Conservation (phyloP, 2,888 invertebrate genomes). For the Lysandra coridon region DNA sequence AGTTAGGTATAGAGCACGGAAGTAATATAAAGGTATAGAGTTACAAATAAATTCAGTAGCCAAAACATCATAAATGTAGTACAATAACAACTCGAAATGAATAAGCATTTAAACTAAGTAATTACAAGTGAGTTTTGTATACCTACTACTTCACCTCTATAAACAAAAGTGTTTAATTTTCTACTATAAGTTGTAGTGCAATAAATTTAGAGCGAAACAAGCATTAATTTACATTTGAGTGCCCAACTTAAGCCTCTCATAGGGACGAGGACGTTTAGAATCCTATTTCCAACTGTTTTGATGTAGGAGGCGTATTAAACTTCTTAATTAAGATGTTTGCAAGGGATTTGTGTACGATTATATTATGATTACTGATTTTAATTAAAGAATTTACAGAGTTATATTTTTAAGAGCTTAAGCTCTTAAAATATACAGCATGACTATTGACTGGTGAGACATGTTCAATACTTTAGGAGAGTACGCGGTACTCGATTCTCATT, state of each 20-base stretch:
- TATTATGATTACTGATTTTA: constrained; percentile 1
- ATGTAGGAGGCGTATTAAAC: constrained; percentile 2
- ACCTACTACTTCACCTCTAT: not conserved
- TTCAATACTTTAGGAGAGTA: no score
- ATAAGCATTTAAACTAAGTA: not conserved
- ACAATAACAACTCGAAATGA: not conserved
- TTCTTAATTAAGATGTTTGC: constrained; percentile 16
- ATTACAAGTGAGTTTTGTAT: not conserved
- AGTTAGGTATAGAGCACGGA: no score
- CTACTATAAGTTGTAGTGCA: not conserved
- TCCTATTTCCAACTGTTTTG: not conserved
- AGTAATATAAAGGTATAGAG: no score
- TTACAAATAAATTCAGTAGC: no score
- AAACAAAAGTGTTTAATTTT: not conserved
- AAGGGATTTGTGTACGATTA: not conserved
- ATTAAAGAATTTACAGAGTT: not conserved
- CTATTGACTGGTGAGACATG: no score
- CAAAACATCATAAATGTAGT: no score
- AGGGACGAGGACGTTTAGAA: not conserved
- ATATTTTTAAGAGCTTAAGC: not conserved
- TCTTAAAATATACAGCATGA: no score
- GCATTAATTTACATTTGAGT: not conserved
- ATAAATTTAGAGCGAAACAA: constrained; percentile 10
- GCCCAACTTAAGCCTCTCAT: not conserved
- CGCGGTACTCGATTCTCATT: no score